Conservation (phyloP, 2,113 vertebrate species). For the Mellivora capensis region DNA sequence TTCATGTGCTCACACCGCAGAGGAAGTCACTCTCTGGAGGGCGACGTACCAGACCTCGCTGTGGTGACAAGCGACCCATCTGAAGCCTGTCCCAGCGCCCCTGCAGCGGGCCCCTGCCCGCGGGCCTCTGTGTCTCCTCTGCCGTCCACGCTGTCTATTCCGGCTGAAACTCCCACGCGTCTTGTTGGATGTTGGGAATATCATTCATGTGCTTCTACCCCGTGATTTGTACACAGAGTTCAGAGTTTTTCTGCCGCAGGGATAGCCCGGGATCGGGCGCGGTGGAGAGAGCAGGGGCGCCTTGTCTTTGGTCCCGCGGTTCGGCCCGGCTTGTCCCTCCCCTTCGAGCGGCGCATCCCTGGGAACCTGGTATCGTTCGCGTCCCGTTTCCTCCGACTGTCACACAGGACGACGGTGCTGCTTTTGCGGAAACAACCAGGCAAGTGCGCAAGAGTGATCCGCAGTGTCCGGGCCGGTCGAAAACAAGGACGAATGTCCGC, state of each 20-base stretch:
- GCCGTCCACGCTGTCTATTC: neutral
- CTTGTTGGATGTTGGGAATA: neutral
- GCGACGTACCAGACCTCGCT: neutral
- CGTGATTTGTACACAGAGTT: neutral
- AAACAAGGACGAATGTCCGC: too few species aligned
- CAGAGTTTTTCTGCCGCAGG: neutral
- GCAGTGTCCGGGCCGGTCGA: neutral
- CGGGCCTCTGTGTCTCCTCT: neutral
- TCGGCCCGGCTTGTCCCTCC: neutral
- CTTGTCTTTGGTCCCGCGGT: neutral
- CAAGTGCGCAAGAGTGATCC: too few species aligned
- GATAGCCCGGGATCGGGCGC: neutral
- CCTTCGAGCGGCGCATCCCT: fast-evolving
- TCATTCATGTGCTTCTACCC: neutral
- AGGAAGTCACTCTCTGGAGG: neutral
- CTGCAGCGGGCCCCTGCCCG: too few species aligned
- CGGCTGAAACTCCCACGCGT: fast-evolving
- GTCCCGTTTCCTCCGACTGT: neutral
- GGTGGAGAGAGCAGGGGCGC: fast-evolving
- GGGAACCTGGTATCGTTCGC: neutral
- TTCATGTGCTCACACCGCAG: neutral
- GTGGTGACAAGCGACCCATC: fast-evolving
- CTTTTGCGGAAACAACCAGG: neutral
- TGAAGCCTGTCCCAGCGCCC: too few species aligned
- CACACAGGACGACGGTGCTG: neutral